These are phyloP conservation scores for Drosophila subsilvestris DNA, from an alignment of 2,888 invertebrate species.

Conservation along the genomic window DNA sequence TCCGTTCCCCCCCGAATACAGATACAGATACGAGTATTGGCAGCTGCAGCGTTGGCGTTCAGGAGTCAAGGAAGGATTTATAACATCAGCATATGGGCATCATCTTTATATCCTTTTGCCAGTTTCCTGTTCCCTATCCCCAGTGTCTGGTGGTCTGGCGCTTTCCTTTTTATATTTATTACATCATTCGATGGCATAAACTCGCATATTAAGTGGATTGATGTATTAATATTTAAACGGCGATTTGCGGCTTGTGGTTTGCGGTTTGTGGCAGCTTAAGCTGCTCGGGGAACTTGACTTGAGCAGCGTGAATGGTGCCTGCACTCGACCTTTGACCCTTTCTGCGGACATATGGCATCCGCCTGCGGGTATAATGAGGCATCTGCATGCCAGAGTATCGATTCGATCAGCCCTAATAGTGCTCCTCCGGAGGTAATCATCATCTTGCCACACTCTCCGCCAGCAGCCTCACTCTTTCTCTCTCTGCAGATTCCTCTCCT, in stretches of 20 bases:
- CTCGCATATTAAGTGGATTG: slow-evolving; percentile 83
- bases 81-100: slow-evolving; percentile 55
- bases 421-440: slow-evolving; percentile 19
- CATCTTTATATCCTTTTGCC: slow-evolving; percentile 39
- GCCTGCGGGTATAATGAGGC: slow-evolving; percentile 39
- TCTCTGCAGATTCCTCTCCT: not conserved
- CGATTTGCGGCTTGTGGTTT: slow-evolving; percentile 76
- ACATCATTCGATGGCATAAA: slow-evolving; percentile 75
- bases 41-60: slow-evolving; percentile 15
- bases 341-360: slow-evolving; percentile 54
- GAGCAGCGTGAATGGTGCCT: slow-evolving; percentile 15
- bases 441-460: slow-evolving; percentile 17
- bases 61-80: slow-evolving; percentile 41
- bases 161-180: slow-evolving; percentile 71
- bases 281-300: slow-evolving; percentile 41
- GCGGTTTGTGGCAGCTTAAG: slow-evolving; percentile 9
- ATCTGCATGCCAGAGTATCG: slow-evolving; percentile 52
- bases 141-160: slow-evolving; percentile 20
- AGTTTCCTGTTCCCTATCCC: not conserved
- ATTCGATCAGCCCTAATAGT: slow-evolving; percentile 55
- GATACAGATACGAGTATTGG: slow-evolving; percentile 10
- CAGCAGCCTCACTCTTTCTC: slow-evolving; percentile 5
- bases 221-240: slow-evolving; percentile 84
- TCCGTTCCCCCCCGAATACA: slow-evolving; percentile 9
- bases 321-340: slow-evolving; percentile 61